Evolutionary conservation across 2,113 vertebrate genomes (phyloP).

Genomic region (Hypanus sabinus): DNA sequence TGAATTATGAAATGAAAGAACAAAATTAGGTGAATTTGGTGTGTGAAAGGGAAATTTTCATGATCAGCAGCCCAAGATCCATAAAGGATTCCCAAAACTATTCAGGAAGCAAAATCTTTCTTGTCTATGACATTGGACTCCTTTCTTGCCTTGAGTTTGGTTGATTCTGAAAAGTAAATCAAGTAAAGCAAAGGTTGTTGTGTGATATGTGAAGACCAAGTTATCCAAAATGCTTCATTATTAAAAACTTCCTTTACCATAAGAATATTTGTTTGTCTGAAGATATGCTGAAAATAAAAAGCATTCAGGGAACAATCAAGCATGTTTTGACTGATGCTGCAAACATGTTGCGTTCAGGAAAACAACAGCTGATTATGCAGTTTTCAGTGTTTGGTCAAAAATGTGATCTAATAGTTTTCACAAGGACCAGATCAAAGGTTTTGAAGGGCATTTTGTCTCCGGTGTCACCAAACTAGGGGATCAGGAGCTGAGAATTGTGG

Average conservation of each 20-base stretch:
- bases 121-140: neutral
- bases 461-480: neutral
- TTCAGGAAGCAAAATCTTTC: too few species aligned
- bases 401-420: neutral
- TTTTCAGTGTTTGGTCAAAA: neutral
- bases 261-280: neutral
- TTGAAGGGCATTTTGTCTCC: neutral
- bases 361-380: neutral
- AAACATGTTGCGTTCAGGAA: neutral
- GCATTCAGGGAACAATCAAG: neutral
- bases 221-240: neutral
- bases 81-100: too few species aligned
- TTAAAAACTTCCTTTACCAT: neutral
- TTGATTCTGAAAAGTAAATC: neutral
- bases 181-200: neutral
- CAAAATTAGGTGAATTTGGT: too few species aligned
- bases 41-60: too few species aligned
- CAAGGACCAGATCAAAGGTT: neutral
- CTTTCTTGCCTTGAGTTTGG: neutral
- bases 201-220: neutral
- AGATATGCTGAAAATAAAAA: neutral
- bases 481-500: neutral
- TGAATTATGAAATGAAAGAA: too few species aligned
- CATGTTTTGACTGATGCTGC: neutral
- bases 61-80: too few species aligned